phyloP scores from a whole-genome alignment of 2,888 invertebrate species.

The Phlogophora meticulosa region DNA sequence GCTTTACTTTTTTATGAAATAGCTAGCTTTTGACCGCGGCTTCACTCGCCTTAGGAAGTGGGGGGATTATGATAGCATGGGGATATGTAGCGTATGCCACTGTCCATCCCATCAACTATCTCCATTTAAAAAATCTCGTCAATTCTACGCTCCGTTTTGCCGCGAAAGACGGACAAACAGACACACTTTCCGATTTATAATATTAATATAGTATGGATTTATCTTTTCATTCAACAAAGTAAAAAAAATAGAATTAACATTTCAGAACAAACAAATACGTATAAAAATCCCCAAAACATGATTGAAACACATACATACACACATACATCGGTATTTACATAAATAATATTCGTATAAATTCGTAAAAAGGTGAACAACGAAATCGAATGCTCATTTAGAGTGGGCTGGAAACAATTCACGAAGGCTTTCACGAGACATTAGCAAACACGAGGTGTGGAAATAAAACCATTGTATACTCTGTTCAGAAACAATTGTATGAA shows the following conservation, averaged over 20 bases:
- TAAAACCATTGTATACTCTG: conserved; percentile 39
- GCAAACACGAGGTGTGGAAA: conserved; percentile 18
- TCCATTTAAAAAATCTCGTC: no score
- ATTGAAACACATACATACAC: conserved; percentile 21
- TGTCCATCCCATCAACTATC: no score
- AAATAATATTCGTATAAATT: not conserved
- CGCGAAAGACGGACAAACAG: no score
- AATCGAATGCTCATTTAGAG: conserved; percentile 49
- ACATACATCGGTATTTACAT: conserved; percentile 7
- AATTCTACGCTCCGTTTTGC: no score
- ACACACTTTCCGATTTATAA: no score
- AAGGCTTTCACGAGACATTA: conserved; percentile 44
- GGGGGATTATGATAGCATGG: no score
- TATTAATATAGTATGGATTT: no score
- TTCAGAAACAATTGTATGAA: not conserved
- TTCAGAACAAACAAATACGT: conserved; percentile 19
- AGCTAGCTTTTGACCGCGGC: no score
- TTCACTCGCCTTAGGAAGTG: no score
- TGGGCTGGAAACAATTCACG: conserved; percentile 37
- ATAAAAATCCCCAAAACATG: conserved; percentile 14
- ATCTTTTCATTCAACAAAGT: not conserved
- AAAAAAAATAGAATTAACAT: conserved; percentile 6
- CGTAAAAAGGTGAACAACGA: conserved; percentile 31
- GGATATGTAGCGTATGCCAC: no score
- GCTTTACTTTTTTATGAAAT: no score